Base-by-base conservation (phyloP, 2,797 vertebrate genomes). In the Pangasius djambal region DNA sequence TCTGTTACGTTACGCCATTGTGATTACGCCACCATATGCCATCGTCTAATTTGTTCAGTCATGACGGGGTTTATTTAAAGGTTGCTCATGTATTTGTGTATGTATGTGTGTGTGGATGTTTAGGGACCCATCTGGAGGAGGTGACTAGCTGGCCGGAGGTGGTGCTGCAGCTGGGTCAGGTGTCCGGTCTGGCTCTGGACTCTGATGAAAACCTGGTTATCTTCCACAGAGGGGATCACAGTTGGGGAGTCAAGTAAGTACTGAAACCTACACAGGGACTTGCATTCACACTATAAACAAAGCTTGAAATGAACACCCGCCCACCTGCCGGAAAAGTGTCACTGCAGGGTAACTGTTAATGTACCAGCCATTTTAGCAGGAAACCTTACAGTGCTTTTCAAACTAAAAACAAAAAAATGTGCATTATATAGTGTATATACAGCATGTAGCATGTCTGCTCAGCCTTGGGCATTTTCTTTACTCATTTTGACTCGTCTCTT, bases 191-290 rank as follows among this genome's bases (percentile, higher is more conserved):
- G 88, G 97, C 98, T 69, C 91, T 99, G n/a, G 97, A 99, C 92
- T 93, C 94, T 65, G 94, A 96, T 78, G 97, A 96, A 89, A 98
- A 99, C 92, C 89, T 99, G 89, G 97, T 99, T 88, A 96, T 99
- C 92, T 99, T 99, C 94, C 98, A 99, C 93, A 95, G 98, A 96
- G 98, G 98, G 65, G 97, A 98, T 94, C 98, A 96, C 63, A 89
- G 93, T 89, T 99, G 98, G 98, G 97, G 97, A 90, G 91, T 92
- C 55, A 95, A 97, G 98, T 99, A 95, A 96, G 98, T 95, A 40
- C 20, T 37, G 55, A 82, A 40, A 67, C 65, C 67, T 70, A 55
- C 50, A 70, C 65, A 8, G 15, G 16, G 63, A 34, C 40, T 69
- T 48, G 18, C 31, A 37, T 34, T 70, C 63, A 34, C 48, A 55